Evolutionary conservation across 2,113 vertebrate species (phyloP), one percentile per base, ranked within the genome.

Genomic region (Sardina pilchardus): DNA sequence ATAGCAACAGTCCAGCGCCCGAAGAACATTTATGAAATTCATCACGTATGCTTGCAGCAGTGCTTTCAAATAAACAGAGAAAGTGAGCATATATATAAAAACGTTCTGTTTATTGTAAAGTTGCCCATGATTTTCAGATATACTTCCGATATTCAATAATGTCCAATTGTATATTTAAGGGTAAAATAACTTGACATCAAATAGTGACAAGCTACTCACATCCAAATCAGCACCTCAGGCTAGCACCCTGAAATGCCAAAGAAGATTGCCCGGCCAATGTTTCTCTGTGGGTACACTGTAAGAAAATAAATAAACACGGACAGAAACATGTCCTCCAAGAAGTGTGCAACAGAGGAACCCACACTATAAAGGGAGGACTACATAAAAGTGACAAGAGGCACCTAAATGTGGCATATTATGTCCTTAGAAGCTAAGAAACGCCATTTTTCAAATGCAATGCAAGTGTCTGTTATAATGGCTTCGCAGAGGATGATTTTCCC

Each of bases 111-210:
- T 34, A 36, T 78, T 83, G 85, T 71, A 71, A 86, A 78, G 71
- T 78, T 78, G 30, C 9, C 30, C 71, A 78, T 78, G 71, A 78
- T 78, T 85, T 30, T 81, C 81, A 84, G 53, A 50, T 82, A 1
- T 8, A 26, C 71, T 84, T 43, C 86, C 86, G 75, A 89, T 82
- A 82, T 82, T 24, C 26, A 81, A 7, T 59, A 85, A 83, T 85
- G 48, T 83, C 84, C 84, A 87, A 81, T 81, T 59, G 88, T 71
- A 86, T 44, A 84, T 84, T 47, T 39, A 90, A 85, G 84, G 91
- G 89, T 90, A 93, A 92, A 93, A 93, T 82, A 89, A 88, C 82
- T 90, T 84, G 43, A 56, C 81, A 83, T 43, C 83, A 10, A 42
- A 24, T 50, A 45, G 71, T 84, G 56, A 17, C 34, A 71, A 67